Base-by-base conservation (phyloP, 2,113 vertebrate genomes). In the Dromaius novaehollandiae region DNA sequence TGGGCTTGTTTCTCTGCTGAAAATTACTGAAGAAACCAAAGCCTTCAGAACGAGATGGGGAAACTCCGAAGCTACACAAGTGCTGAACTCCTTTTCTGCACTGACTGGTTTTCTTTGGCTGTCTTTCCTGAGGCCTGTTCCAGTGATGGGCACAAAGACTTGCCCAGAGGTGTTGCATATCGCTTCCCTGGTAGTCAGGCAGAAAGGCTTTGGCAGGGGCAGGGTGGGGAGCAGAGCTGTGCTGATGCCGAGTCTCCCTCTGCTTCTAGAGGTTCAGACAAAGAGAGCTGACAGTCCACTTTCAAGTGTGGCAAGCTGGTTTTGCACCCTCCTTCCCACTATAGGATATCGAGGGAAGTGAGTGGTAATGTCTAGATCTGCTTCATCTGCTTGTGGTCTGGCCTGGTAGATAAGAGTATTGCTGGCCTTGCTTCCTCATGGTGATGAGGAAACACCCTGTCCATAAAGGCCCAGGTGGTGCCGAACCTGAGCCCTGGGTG, bases 351-450 rank as follows among this genome's bases (percentile, higher is more conserved):
- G 40, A 38, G 25, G 16, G 53, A 48, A 83, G 53, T 53, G 55
- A 79, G 32, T 77, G 36, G 8, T 9, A 26, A 4, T 18, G 6
- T 81, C 42, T 66, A 48, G 56, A 22, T 74, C 14, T 36, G 36
- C 46, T 63, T 63, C 14, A 3, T 26, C 2, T 1, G 13, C 1
- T 1, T 60, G 2, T 18, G 11, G 26, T 20, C 44, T 28, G 40
- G 13, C 42, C 69, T 66, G 74, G 69, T 46, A 68, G 40, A 17
- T 60, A 10, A 2, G 25, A 63, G 19, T 86, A 21, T 24, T 56
- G 51, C 65, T 75, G 74, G 68, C 60, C 40, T 69, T 40, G 44
- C 53, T 63, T 63, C 26, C 25, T 53, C 25, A 26, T 56, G 34
- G 32, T 34, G 40, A 12, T 58, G 80, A 64, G 86, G 68, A 87